Base-by-base conservation (phyloP, 2,888 invertebrate genomes). In the Xylocampa areola region DNA sequence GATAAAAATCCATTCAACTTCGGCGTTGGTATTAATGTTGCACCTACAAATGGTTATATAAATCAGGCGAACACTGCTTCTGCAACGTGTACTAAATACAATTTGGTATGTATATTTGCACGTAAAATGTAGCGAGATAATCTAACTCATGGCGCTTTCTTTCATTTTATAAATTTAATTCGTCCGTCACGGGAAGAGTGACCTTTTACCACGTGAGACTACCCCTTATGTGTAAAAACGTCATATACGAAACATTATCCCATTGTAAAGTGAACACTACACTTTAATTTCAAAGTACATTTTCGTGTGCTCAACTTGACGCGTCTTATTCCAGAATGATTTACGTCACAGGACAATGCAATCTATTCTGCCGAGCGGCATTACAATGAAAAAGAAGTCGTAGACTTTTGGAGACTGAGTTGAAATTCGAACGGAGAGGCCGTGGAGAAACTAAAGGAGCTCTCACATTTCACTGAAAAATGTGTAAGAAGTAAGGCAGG, bases 381-480 rank as follows among this genome's bases (percentile, higher is more conserved):
- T 10, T 11, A 2, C 53, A 43, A 47, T 32, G 33, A 5, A 80
- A 79, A 80, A 50, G 54, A 27, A 64, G 68, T 59, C 70, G 43
- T 82, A 68, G 10, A 0, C 0, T 0, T 25, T 2, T 10, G 0
- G 1, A 1, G 1, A 66, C 74, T 87, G 47, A 70, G 84, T 80
- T 69, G 54, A 76, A 59, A 72, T 69, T 84, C 29, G 47, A 35
- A 40, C 59, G 65, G 1, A 17, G 10, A 1, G 35, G 4, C 5
- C 2, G 37, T 60, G 66, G 76, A 73, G 79, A 82, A 85, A 84
- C 85, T 86, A 84, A 86, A 88, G 88, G 84, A 87, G 86, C 87
- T 87, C 84, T 89, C 84, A 87, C 90, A 90, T 92, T 92, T 92
- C 85, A 91, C 89, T 92, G 92, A 90, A 92, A 90, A 91, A 90